Evolutionary conservation across 2,113 vertebrate species (phyloP).

Genomic region (Callipepla californica): DNA sequence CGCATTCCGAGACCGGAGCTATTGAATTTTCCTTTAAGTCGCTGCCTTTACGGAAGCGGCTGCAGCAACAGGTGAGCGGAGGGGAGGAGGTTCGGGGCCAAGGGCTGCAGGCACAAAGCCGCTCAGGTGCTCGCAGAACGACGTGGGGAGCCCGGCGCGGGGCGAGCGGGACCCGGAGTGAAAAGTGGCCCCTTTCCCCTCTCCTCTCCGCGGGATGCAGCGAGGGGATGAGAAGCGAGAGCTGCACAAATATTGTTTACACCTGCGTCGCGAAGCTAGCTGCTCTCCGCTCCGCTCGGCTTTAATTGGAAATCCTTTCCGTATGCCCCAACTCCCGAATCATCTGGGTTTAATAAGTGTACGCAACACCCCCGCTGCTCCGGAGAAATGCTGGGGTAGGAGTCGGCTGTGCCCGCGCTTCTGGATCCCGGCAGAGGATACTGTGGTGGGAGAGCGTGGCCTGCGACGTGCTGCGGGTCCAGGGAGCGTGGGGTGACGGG

Average conservation of each 20-base stretch:
- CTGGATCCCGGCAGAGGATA: constrained; percentile 50
- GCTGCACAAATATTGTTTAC: constrained; percentile 68
- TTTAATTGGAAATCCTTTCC: constrained; percentile 83
- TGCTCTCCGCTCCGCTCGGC: constrained; percentile 66
- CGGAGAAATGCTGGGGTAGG: neutral
- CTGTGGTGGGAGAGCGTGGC: constrained; percentile 27
- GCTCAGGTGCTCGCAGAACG: constrained; percentile 4
- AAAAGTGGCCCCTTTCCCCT: neutral
- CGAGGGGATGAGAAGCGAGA: neutral
- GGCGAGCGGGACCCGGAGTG: neutral
- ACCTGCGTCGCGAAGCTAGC: constrained; percentile 73
- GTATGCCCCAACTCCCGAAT: constrained; percentile 69
- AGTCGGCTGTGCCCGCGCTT: constrained; percentile 32
- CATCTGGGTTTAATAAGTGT: constrained; percentile 83
- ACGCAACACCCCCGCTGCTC: constrained; percentile 67
- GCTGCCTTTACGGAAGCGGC: neutral
- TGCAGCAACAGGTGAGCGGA: constrained; percentile 51
- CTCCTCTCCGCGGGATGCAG: neutral
- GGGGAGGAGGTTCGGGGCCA: neutral
- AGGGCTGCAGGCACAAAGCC: constrained; percentile 9
- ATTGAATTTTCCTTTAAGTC: neutral
- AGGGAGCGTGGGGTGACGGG: neutral
- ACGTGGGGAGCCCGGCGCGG: neutral
- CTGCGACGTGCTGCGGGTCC: constrained; percentile 17
- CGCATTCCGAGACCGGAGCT: neutral